A percentile compares a stretch with the other conserved stretches of the same genome.
Conservation (phyloP, 2,113 vertebrate species). For the Montifringilla adamsi region DNA sequence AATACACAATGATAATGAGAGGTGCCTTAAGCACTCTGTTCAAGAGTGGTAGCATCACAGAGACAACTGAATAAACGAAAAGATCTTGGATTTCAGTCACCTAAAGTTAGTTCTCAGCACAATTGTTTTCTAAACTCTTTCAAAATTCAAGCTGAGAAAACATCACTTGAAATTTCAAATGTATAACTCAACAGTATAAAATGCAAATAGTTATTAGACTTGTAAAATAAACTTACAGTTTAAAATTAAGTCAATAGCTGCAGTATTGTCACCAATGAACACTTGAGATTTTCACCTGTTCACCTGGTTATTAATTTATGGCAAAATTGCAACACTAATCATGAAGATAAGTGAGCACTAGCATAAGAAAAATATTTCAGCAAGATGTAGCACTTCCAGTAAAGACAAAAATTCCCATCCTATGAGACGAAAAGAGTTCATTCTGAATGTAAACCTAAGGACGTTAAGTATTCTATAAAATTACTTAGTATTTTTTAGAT, state of each 20-base stretch:
- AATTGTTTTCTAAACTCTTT: neutral
- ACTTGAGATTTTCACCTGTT: slow-evolving; percentile 75
- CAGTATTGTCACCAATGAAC: slow-evolving; percentile 32
- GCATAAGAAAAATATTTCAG: neutral
- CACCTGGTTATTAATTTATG: slow-evolving; percentile 72
- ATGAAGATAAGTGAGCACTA: neutral
- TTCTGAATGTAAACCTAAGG: neutral
- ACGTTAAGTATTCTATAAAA: neutral
- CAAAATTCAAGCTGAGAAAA: neutral
- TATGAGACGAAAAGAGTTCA: neutral
- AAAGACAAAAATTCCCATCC: neutral
- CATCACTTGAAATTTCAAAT: neutral
- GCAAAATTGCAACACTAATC: slow-evolving; percentile 68
- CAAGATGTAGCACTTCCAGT: neutral
- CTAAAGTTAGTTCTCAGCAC: neutral
- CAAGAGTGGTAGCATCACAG: neutral
- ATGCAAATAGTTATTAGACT: neutral
- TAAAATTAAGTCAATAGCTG: neutral
- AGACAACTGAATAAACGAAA: neutral
- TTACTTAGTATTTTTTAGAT: neutral
- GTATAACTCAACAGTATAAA: neutral
- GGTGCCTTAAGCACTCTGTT: neutral
- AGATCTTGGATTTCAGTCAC: neutral
- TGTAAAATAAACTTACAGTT: neutral
- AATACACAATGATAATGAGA: neutral